A percentile compares a stretch with the other conserved stretches of the same genome.
Evolutionary conservation across 2,113 vertebrate genomes (phyloP).

Genomic region (Urocitellus parryii): DNA sequence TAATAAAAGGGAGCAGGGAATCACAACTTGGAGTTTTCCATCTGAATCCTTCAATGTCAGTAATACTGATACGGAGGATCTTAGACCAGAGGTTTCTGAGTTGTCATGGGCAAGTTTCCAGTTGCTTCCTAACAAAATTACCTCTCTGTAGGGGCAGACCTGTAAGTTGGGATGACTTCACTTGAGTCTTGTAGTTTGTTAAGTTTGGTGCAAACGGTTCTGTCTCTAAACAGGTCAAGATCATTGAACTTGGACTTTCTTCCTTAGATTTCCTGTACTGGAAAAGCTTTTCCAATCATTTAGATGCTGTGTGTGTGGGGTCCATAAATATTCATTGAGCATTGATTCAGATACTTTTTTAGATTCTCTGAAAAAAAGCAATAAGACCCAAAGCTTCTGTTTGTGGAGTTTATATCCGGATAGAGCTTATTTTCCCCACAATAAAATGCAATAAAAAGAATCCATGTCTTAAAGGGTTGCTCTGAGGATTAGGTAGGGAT

Average conservation of each 20-base stretch:
- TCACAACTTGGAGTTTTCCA: background rate
- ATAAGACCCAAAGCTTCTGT: background rate
- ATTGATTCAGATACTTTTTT: background rate
- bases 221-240: slow-evolving; percentile 20
- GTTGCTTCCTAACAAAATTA: background rate
- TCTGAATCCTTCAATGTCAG: background rate
- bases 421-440: background rate
- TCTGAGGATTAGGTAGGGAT: background rate
- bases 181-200: slow-evolving; percentile 1
- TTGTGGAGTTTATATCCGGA: background rate
- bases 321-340: background rate
- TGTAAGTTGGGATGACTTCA: slow-evolving; percentile 6
- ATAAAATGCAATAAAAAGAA: slow-evolving; percentile 19
- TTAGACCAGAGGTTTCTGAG: background rate
- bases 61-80: background rate
- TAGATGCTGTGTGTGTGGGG: background rate
- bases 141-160: background rate
- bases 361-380: slow-evolving; percentile 26
- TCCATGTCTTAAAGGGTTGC: background rate
- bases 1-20: background rate
- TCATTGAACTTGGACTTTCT: slow-evolving; percentile 29
- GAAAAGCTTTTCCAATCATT: slow-evolving; percentile 12
- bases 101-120: background rate
- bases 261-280: background rate
- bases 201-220: background rate